Percentiles rank a stretch among this genome's conserved stretches.
Conservation (phyloP, 2,888 invertebrate species). For the Drosophila anomalata region DNA sequence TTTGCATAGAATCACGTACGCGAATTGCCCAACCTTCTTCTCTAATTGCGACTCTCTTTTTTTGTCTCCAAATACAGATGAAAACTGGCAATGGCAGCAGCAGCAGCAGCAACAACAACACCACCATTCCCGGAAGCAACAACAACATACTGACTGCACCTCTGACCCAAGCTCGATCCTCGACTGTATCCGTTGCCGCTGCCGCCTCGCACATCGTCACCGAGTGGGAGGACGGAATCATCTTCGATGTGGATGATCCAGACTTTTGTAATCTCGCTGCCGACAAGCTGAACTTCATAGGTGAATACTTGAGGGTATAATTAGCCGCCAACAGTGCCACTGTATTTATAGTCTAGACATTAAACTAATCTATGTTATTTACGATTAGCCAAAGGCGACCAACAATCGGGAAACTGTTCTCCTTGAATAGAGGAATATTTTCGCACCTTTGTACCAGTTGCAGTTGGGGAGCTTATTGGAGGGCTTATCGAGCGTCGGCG, state of each 20-base stretch:
- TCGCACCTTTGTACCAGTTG: constrained; percentile 35
- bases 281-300: constrained; percentile 74
- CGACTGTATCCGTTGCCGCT: neutral
- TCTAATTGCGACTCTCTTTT: constrained; percentile 41
- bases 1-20: constrained; percentile 68
- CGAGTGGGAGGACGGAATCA: constrained; percentile 83
- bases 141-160: constrained; percentile 36
- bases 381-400: constrained; percentile 22
- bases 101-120: constrained; percentile 58
- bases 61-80: constrained; percentile 66
- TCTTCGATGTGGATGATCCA: constrained; percentile 83
- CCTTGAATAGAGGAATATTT: constrained; percentile 11
- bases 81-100: constrained; percentile 65
- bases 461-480: neutral
- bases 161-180: constrained; percentile 43
- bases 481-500: constrained; percentile 11
- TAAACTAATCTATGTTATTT: constrained; percentile 35
- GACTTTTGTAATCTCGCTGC: constrained; percentile 79
- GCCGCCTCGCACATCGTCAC: constrained; percentile 70
- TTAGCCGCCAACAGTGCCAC: constrained; percentile 15
- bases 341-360: constrained; percentile 44
- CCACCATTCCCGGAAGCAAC: constrained; percentile 45
- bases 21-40: constrained; percentile 21
- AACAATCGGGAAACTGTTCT: neutral
- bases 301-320: constrained; percentile 63